These are phyloP conservation scores for Orchesella flavescens DNA, from an alignment of 2,888 invertebrate species.

Conservation along the genomic window DNA sequence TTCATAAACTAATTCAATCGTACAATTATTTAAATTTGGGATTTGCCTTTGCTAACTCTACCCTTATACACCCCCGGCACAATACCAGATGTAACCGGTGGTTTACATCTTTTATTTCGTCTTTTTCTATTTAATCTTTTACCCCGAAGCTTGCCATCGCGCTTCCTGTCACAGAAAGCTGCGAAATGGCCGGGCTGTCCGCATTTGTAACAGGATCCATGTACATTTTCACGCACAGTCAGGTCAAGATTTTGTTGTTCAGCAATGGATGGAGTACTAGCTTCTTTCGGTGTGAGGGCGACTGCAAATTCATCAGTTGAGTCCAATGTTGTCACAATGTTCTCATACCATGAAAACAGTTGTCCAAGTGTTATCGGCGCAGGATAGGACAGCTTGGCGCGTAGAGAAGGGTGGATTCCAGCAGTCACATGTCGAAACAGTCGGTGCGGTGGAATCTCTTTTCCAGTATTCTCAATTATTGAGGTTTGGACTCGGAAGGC, in stretches of 20 bases:
- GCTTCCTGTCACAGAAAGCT: neutral
- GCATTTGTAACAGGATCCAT: neutral
- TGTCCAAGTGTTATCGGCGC: neutral
- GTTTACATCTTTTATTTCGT: neutral
- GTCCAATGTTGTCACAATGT: neutral
- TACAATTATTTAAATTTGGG: too few relatives aligned
- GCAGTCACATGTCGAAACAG: slow-evolving; percentile 1
- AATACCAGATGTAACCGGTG: too few relatives aligned
- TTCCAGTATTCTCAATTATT: neutral
- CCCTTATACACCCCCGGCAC: too few relatives aligned
- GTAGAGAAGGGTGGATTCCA: slow-evolving; percentile 2
- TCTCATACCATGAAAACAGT: slow-evolving; percentile 9
- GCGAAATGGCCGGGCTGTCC: neutral
- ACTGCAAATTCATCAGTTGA: neutral
- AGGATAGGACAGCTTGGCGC: neutral
- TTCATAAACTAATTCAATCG: too few relatives aligned
- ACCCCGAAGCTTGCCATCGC: neutral
- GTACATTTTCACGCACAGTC: neutral
- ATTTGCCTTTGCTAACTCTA: too few relatives aligned
- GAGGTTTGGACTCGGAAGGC: neutral
- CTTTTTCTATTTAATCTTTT: neutral
- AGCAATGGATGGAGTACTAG: neutral
- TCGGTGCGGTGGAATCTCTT: neutral
- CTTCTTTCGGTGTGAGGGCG: neutral
- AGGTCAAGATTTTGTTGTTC: neutral